Conservation (phyloP, 1,140 invertebrate species). For the Pogonognathellus flavescens region DNA sequence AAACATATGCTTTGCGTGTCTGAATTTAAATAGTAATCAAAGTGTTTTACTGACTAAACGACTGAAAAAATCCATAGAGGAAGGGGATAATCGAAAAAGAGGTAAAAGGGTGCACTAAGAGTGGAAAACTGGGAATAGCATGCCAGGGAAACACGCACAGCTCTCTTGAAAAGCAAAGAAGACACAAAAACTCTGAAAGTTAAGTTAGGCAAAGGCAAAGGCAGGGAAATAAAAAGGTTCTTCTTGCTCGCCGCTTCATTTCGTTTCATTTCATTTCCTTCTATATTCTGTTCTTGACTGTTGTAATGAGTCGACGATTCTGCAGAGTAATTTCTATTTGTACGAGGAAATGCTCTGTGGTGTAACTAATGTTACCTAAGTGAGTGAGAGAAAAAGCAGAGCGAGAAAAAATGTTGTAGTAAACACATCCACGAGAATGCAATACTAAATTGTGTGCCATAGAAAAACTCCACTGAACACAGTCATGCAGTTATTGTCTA, state of each 20-base stretch:
- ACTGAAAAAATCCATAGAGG: slow-evolving; percentile 34
- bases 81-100: slow-evolving; percentile 31
- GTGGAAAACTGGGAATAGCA: background rate
- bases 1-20: slow-evolving; percentile 32
- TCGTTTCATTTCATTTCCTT: background rate
- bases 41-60: slow-evolving; percentile 39
- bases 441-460: too few relatives aligned
- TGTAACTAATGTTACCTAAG: slow-evolving; percentile 14
- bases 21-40: slow-evolving; percentile 44
- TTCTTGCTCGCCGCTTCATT: background rate
- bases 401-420: too few relatives aligned
- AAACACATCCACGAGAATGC: too few relatives aligned
- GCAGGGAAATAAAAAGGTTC: background rate
- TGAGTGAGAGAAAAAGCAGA: slow-evolving; percentile 9
- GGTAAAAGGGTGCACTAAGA: slow-evolving; percentile 19
- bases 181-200: background rate
- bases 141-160: slow-evolving; percentile 11
- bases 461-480: too few relatives aligned
- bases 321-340: slow-evolving; percentile 25
- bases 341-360: background rate
- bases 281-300: background rate
- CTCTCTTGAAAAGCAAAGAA: background rate
- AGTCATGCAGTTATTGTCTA: too few relatives aligned
- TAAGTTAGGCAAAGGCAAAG: background rate
- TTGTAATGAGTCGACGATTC: background rate